A percentile compares a stretch with the other conserved stretches of the same genome.
These are phyloP conservation scores for Synanthedon andrenaeformis DNA, from an alignment of 2,888 invertebrate genomes.

Conservation along the genomic window DNA sequence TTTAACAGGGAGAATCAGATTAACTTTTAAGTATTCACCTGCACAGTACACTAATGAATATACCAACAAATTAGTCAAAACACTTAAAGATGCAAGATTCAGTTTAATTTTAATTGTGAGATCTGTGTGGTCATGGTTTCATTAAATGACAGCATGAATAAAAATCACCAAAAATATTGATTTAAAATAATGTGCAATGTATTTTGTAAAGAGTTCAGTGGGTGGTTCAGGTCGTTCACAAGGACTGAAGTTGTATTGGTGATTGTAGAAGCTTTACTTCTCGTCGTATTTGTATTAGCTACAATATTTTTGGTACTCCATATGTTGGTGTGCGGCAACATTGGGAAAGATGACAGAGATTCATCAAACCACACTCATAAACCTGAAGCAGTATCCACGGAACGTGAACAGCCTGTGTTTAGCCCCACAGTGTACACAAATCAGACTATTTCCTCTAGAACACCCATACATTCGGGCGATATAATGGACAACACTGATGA, in stretches of 20 bases:
- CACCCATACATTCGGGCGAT: too few relatives aligned
- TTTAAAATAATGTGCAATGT: conserved; percentile 31
- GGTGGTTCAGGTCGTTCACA: conserved; percentile 54
- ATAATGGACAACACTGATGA: too few relatives aligned
- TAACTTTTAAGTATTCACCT: background rate
- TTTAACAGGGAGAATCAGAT: too few relatives aligned
- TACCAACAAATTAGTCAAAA: too few relatives aligned
- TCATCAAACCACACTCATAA: too few relatives aligned
- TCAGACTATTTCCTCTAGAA: too few relatives aligned
- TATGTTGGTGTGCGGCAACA: conserved; percentile 25
- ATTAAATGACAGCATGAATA: background rate
- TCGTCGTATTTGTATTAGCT: conserved; percentile 28
- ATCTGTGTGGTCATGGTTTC: conserved; percentile 29
- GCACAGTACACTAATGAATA: background rate
- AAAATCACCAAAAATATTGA: background rate
- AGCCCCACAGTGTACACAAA: too few relatives aligned
- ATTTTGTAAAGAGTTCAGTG: conserved; percentile 37
- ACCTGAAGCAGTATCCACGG: too few relatives aligned
- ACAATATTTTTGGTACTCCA: conserved; percentile 41
- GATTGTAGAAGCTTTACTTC: conserved; percentile 27
- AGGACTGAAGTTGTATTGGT: conserved; percentile 31
- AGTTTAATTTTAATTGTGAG: background rate
- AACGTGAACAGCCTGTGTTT: too few relatives aligned
- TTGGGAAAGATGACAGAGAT: background rate
- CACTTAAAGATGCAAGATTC: too few relatives aligned